Evolutionary conservation across 2,797 vertebrate genomes (phyloP), one percentile per base, ranked within the genome.

Genomic region (Thripadectes ignobilis): DNA sequence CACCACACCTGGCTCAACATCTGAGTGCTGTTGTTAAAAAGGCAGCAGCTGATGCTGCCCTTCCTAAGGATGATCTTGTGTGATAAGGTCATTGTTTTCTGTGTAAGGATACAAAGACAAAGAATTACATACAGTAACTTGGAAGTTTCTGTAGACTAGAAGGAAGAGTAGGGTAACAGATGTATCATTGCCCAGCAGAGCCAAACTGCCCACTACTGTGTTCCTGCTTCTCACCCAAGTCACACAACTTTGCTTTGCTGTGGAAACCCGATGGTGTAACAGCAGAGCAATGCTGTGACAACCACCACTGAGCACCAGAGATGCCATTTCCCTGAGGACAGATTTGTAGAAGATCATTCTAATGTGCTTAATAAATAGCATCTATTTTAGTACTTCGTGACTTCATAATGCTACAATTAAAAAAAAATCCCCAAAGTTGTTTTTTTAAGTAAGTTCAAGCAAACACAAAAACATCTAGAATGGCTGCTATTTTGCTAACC

Each of bases 21-120:
- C 95, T 96, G 61, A 49, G 67, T 95, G 81, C 90, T 74, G 24
- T 74, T 82, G 72, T 93, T 45, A 34, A 69, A 79, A 86, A 83
- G 63, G 84, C 75, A 95, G 61, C 79, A 38, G 59, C 88, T 87
- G 66, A 88, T 59, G 13, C 34, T 91, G 88, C 58, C 74, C 51
- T 5, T 30, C n/a, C 61, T 86, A 80, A 73, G 89, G 82, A 88
- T 74, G 86, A 72, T 72, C 29, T 3, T 46, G 6, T 69, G 8
- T 79, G 72, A 82, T 45, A 32, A 73, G 55, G 38, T 48, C 12
- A 32, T 46, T 61, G 27, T 29, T 41, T 45, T 18, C 89, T 94
- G 92, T 83, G 14, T 73, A 27, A 27, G 58, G 63, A 19, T 78
- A 26, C 29, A 54, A 39, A 78, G 43, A 91, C 82, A 63, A 30